Percentiles rank a stretch among this genome's conserved stretches.
Conservation (phyloP, 2,888 invertebrate genomes). For the Anaspis maculata region DNA sequence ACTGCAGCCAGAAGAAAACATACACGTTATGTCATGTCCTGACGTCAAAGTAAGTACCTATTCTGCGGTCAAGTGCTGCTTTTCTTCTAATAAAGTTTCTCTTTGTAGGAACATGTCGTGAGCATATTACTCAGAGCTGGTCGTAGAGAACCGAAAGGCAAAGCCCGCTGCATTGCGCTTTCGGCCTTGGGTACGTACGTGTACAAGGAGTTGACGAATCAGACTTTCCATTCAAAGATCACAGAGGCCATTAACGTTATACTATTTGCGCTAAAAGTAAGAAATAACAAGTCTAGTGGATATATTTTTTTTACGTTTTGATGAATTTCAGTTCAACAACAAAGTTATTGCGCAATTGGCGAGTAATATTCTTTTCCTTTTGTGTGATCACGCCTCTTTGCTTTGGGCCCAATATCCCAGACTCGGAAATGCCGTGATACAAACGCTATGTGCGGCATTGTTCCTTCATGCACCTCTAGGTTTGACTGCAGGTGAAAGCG, state of each 20-base stretch:
- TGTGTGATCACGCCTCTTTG: slow-evolving; percentile 70
- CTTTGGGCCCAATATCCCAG: slow-evolving; percentile 67
- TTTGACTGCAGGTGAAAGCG: slow-evolving; percentile 49
- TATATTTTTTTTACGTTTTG: background rate
- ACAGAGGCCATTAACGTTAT: slow-evolving; percentile 62
- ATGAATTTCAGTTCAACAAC: slow-evolving; percentile 62
- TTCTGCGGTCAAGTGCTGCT: slow-evolving; percentile 6
- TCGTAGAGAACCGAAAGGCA: slow-evolving; percentile 78
- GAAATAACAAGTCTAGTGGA: background rate
- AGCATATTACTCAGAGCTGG: slow-evolving; percentile 82
- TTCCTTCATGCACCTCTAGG: slow-evolving; percentile 46
- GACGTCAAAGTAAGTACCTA: slow-evolving; percentile 71
- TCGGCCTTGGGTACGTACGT: slow-evolving; percentile 73
- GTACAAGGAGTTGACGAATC: slow-evolving; percentile 56
- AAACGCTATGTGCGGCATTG: slow-evolving; percentile 43
- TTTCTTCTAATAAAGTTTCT: slow-evolving; percentile 3
- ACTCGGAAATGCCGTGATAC: slow-evolving; percentile 48
- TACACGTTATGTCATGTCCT: slow-evolving; percentile 53
- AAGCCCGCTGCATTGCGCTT: slow-evolving; percentile 82
- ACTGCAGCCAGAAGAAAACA: slow-evolving; percentile 51
- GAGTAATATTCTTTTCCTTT: slow-evolving; percentile 67
- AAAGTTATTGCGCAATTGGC: slow-evolving; percentile 77
- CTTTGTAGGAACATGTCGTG: slow-evolving; percentile 71
- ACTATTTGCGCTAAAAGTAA: slow-evolving; percentile 59
- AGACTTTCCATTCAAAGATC: slow-evolving; percentile 54